Evolutionary conservation across 2,888 invertebrate species (phyloP).

Genomic region (Ectemnius lituratus): DNA sequence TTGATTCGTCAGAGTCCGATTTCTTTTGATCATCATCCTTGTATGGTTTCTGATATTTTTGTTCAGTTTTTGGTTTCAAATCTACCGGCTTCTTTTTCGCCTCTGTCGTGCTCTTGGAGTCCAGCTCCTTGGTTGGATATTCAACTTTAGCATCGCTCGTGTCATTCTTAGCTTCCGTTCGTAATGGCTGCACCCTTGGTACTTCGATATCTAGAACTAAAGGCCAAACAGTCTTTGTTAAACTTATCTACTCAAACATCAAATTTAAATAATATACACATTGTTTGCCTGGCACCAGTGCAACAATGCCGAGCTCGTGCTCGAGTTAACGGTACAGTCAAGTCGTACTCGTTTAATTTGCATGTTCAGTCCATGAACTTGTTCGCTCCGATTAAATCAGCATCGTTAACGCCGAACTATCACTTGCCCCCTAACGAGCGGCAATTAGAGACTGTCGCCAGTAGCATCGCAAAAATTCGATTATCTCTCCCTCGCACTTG

Average conservation of each 20-base stretch:
- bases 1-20: conserved; percentile 1
- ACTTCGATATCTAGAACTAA: conserved; percentile 21
- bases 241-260: too few species aligned
- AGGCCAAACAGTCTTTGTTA: background rate
- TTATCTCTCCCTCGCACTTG: background rate
- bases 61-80: conserved; percentile 67
- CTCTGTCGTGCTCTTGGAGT: conserved; percentile 58
- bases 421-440: conserved; percentile 19
- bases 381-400: conserved; percentile 23
- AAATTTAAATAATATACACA: too few species aligned
- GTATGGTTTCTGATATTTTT: conserved; percentile 65
- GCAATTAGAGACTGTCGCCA: conserved; percentile 8
- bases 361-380: conserved; percentile 28
- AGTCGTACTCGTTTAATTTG: conserved; percentile 5
- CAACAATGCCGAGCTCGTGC: conserved; percentile 18
- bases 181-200: conserved; percentile 29
- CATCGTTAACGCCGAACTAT: conserved; percentile 20
- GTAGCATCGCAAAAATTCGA: conserved; percentile 3
- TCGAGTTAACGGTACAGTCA: conserved; percentile 32
- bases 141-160: conserved; percentile 40
- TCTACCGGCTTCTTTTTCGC: conserved; percentile 68
- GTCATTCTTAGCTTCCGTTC: conserved; percentile 34
- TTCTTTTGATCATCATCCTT: conserved; percentile 81
- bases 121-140: conserved; percentile 42
- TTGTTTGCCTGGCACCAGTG: too few species aligned